Evolutionary conservation across 2,797 vertebrate species (phyloP).

Genomic region (Sebastes matsubarae): DNA sequence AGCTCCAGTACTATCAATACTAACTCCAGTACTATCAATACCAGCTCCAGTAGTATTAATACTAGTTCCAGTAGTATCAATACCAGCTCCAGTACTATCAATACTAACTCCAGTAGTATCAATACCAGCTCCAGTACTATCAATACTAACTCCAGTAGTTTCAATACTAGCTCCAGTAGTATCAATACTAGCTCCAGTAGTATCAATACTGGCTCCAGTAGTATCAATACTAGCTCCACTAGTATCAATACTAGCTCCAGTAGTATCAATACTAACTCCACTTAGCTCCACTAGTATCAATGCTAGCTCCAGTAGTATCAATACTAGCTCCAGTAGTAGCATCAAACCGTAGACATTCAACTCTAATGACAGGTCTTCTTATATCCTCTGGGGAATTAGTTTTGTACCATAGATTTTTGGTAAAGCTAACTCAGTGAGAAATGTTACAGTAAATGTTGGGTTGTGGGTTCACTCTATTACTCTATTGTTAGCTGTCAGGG

Average conservation of each 20-base stretch:
- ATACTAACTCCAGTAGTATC: no score
- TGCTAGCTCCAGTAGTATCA: no score
- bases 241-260: rapidly evolving
- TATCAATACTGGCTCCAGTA: no score
- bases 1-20: no score
- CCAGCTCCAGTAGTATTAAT: rapidly evolving
- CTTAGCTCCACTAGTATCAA: no score
- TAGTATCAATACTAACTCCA: no score
- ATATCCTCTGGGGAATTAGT: not conserved
- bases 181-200: no score
- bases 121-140: no score
- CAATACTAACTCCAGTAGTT: no score
- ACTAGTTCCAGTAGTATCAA: rapidly evolving
- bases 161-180: no score
- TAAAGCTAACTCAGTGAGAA: no score
- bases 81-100: rapidly evolving
- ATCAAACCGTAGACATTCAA: no score
- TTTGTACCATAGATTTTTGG: not conserved
- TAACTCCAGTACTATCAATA: rapidly evolving
- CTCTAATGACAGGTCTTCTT: not conserved
- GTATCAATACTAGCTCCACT: rapidly evolving
- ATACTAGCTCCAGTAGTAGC: not conserved
- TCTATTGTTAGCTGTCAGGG: not conserved
- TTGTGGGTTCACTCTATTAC: not conserved
- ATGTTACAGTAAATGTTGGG: not conserved